Conservation (phyloP, 1,140 invertebrate species). For the Ephestia elutella region DNA sequence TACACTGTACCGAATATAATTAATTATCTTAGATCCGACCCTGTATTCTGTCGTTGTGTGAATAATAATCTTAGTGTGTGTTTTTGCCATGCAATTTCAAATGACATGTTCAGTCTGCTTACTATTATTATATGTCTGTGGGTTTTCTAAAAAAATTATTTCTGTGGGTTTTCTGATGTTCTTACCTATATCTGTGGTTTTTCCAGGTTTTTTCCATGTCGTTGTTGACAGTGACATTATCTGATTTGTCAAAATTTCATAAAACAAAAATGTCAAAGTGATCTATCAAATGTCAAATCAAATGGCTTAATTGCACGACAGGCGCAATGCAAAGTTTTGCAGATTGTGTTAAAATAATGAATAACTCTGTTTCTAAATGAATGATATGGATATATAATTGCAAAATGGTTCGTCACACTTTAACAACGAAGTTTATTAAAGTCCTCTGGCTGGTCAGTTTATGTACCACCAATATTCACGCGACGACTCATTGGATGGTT, state of each 20-base stretch:
- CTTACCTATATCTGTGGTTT: too few relatives aligned
- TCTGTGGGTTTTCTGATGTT: too few relatives aligned
- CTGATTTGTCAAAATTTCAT: background rate
- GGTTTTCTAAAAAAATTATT: too few relatives aligned
- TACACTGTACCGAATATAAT: too few relatives aligned
- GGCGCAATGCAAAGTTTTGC: constrained; percentile 1
- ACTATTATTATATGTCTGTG: too few relatives aligned
- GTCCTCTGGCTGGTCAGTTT: constrained; percentile 39
- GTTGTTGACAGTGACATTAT: background rate
- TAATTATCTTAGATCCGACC: too few relatives aligned
- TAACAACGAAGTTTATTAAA: constrained; percentile 38
- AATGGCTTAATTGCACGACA: background rate
- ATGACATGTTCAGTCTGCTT: too few relatives aligned
- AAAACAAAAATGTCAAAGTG: background rate
- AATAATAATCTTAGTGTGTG: too few relatives aligned
- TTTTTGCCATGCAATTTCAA: too few relatives aligned
- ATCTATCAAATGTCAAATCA: background rate
- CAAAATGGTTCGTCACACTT: constrained; percentile 10
- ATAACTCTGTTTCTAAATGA: constrained; percentile 15
- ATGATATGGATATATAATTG: constrained; percentile 18
- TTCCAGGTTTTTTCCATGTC: too few relatives aligned
- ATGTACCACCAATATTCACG: constrained; percentile 33
- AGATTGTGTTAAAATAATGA: background rate
- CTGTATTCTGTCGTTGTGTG: too few relatives aligned
- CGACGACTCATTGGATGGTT: constrained; percentile 62